Conservation (phyloP, 2,888 invertebrate genomes). For the Torymus aiolomorphi region DNA sequence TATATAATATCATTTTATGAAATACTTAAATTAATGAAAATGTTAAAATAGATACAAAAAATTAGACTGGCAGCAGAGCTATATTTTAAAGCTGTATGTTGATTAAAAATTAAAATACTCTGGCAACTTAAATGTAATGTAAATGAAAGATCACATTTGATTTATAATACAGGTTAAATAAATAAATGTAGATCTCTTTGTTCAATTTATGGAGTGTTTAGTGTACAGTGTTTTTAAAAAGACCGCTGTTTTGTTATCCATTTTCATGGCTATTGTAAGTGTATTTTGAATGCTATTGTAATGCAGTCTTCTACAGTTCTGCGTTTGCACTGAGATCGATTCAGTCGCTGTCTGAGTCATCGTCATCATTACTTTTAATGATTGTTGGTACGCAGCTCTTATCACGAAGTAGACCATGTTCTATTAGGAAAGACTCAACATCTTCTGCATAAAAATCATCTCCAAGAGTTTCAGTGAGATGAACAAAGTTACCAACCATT, state of each 20-base stretch:
- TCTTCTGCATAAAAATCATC: conserved; percentile 93
- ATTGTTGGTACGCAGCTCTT: conserved; percentile 79
- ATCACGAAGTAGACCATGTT: conserved; percentile 88
- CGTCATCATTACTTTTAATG: conserved; percentile 55
- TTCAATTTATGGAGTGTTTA: not conserved
- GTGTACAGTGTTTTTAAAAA: conserved; percentile 33
- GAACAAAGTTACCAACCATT: conserved; percentile 94
- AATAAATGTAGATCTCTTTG: not conserved
- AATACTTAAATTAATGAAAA: not conserved
- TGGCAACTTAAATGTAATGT: no score
- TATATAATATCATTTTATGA: conserved; percentile 1
- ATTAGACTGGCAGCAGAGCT: no score
- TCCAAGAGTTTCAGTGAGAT: conserved; percentile 90
- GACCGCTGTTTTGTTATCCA: not conserved
- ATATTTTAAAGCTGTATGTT: no score
- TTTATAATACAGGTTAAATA: not conserved
- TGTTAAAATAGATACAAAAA: no score
- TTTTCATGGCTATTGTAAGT: conserved; percentile 4
- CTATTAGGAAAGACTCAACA: conserved; percentile 92
- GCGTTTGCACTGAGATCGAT: conserved; percentile 37
- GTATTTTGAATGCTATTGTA: conserved; percentile 47
- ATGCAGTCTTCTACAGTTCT: conserved; percentile 57
- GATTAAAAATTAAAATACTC: no score
- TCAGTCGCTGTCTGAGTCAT: conserved; percentile 61
- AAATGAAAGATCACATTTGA: no score